Evolutionary conservation across 1,140 invertebrate genomes (phyloP).

Genomic region (Hormaphis cornu): DNA sequence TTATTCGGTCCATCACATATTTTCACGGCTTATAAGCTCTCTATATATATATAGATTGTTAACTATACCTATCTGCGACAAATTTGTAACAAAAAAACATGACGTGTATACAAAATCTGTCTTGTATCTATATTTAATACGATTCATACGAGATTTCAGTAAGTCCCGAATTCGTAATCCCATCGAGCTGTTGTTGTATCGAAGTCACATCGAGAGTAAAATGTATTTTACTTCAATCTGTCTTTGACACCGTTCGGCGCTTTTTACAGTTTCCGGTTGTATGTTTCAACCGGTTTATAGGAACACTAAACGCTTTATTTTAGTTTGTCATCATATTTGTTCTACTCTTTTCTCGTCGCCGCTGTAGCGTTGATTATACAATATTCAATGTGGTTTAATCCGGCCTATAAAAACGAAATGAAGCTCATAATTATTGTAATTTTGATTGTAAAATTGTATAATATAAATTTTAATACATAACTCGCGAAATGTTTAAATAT

Average conservation of each 20-base stretch:
- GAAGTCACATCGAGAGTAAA: constrained; percentile 8
- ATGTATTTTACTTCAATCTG: constrained; percentile 10
- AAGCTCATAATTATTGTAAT: not conserved
- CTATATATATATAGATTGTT: too few relatives aligned
- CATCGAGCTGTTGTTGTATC: not conserved
- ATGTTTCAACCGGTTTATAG: constrained; percentile 12
- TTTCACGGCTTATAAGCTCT: too few relatives aligned
- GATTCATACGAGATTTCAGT: not conserved
- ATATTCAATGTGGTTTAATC: too few relatives aligned
- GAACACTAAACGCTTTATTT: not conserved
- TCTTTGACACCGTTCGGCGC: constrained; percentile 18
- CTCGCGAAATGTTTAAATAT: not conserved
- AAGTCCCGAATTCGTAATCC: not conserved
- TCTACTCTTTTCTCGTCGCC: not conserved
- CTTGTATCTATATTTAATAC: too few relatives aligned
- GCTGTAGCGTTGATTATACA: too few relatives aligned
- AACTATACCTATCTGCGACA: too few relatives aligned
- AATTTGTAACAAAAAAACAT: too few relatives aligned
- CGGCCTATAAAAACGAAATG: not conserved
- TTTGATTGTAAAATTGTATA: not conserved
- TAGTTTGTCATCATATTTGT: not conserved
- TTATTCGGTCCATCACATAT: too few relatives aligned
- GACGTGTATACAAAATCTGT: too few relatives aligned
- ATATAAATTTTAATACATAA: not conserved
- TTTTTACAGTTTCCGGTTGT: constrained; percentile 24